A percentile compares a stretch with the other conserved stretches of the same genome.
Evolutionary conservation across 1,140 invertebrate genomes (phyloP).

Genomic region (Gonatopus flavifemur): DNA sequence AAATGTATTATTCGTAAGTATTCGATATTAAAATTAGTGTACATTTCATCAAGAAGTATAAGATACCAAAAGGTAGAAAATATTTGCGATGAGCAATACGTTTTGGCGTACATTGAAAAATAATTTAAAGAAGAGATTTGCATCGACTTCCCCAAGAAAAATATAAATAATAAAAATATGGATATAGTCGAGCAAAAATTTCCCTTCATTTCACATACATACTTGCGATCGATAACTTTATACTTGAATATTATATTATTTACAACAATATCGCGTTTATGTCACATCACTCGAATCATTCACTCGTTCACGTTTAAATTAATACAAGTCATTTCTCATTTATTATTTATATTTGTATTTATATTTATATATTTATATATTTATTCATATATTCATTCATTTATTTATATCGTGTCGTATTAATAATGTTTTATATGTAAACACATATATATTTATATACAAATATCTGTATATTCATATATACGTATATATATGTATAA

Average conservation of each 20-base stretch:
- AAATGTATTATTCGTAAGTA: no score
- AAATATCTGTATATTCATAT: neutral
- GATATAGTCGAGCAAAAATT: no score
- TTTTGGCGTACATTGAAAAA: slow-evolving; percentile 15
- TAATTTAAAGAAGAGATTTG: no score
- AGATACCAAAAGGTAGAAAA: neutral
- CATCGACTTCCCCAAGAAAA: no score
- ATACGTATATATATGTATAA: slow-evolving; percentile 39
- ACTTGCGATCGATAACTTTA: no score
- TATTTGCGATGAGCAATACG: slow-evolving; percentile 4
- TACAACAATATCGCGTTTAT: slow-evolving; percentile 37
- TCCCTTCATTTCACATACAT: no score
- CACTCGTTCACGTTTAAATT: slow-evolving; percentile 26
- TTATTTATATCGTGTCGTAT: slow-evolving; percentile 38
- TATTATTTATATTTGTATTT: slow-evolving; percentile 41
- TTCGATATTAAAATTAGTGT: no score
- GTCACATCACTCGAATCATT: slow-evolving; percentile 15
- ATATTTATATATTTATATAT: slow-evolving; percentile 26
- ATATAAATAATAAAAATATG: no score
- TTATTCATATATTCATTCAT: slow-evolving; percentile 11
- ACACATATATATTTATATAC: slow-evolving; percentile 12
- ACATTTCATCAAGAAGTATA: slow-evolving; percentile 17
- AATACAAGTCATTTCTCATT: slow-evolving; percentile 32
- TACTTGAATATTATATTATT: slow-evolving; percentile 23
- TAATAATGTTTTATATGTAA: slow-evolving; percentile 46